Evolutionary conservation across 2,113 vertebrate genomes (phyloP), one percentile per base, ranked within the genome.

Genomic region (Chaetodon auriga): DNA sequence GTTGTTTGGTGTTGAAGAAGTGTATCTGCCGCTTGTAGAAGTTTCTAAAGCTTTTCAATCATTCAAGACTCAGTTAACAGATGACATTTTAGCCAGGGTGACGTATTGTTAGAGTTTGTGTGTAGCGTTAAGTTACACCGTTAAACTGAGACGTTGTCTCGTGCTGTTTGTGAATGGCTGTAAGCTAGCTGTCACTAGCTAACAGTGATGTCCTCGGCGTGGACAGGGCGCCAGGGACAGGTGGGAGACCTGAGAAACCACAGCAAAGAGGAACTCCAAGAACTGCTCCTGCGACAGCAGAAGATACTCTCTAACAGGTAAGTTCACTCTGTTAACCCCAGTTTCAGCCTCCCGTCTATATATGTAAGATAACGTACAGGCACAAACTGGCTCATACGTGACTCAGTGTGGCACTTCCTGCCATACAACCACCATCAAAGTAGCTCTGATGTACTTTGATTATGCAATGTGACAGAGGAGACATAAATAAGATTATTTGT

Each of bases 271-370:
- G 96, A 98, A 93, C 97, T 99, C 45, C 89, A 66, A 70, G 97
- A 99, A 48, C 95, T 97, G 90, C 92, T 97, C 72, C 82, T 84
- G 79, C 94, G 97, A 68, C 97, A 99, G 91, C 93, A 97, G 85
- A 96, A 95, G 86, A 95, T 99, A 21, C 95, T 97, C 69, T 90
- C 86, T 4, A 97, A 98, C 91, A 95, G 86, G 98, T 98, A 93
- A 95, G 95, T 75, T 25, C 19, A 57, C 35, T 16, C 8, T 7
- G 0, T 41, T 4, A 30, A 1, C n/a, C 3, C 9, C n/a, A 60
- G 13, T 30, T 14, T 69, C 35, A 51, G 13, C 11, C 60, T 35
- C 8, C 21, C 1, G 18, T 30, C 5, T 74, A 1, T 41, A 21
- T 10, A 1, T 3, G 0, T 10, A 2, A 8, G 30, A 30, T 30